Evolutionary conservation across 2,888 invertebrate species (phyloP), one percentile per base, ranked within the genome.

Genomic region (Machimus atricapillus): DNA sequence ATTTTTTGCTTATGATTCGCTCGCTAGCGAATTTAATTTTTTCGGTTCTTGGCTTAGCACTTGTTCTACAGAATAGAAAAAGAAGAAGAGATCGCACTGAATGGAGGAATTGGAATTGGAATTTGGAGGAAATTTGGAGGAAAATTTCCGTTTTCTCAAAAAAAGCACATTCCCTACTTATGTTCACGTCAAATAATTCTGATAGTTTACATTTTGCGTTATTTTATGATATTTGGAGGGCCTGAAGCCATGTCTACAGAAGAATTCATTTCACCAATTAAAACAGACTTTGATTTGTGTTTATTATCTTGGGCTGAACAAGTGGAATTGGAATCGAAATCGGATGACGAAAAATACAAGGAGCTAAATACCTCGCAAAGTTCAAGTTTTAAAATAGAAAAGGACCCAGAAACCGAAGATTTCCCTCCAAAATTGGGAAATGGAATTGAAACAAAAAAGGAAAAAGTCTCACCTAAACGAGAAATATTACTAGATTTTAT

Each of bases 401-500:
- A 27, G 9, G 23, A 2, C 16, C 5, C n/a, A 27, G 79, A 79
- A 23, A 14, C n/a, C 23, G 43, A 43, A 2, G 79, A 52, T 46
- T 66, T 66, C 12, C 66, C 66, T 0, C 19, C 66, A 19, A 66
- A 27, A 66, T 19, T 66, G 23, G 23, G 23, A 66, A 66, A 27
- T 9, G 76, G 16, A 40, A 1, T 76, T 16, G n/a, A 58, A 58
- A 85, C 52, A 16, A 79, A 66, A 40, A 14, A 78, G 1, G 78
- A n/a, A 31, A 66, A 27, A n/a, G 52, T 66, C 14, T 89, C 88
- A 2, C 87, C 88, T 58, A 89, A 89, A 19, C 90, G 91, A 2
- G 91, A 91, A 87, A 91, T 91, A 23, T 89, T 90, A 0, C 88
- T 91, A 7, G 91, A 89, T 79, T 90, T 90, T 58, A 86, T 90